Percentiles rank a stretch among this genome's conserved stretches.
phyloP scores from a whole-genome alignment of 2,113 vertebrate species.

The Menidia beryllina region DNA sequence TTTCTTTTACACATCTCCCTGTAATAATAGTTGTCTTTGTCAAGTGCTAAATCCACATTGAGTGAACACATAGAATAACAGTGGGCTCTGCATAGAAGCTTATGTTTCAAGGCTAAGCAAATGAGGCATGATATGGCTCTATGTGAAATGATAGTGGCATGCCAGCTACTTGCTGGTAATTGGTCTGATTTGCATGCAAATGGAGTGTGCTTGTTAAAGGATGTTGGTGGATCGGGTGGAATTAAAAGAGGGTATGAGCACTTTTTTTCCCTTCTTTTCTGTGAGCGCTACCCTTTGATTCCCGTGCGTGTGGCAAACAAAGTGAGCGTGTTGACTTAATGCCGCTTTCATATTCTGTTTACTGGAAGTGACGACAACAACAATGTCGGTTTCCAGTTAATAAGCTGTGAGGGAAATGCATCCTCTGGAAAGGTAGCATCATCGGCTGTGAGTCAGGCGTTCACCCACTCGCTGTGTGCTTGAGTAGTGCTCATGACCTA shows the following conservation, averaged over 20 bases:
- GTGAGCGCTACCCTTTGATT: conserved; percentile 15
- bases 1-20: conserved; percentile 33
- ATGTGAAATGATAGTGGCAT: conserved; percentile 64
- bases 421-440: conserved; percentile 11
- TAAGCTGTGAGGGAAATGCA: conserved; percentile 1
- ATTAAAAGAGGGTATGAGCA: conserved; percentile 35
- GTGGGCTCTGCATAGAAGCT: conserved; percentile 44
- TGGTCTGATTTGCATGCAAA: conserved; percentile 76
- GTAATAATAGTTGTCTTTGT: conserved; percentile 43
- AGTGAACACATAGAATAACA: conserved; percentile 48
- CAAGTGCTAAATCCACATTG: conserved; percentile 51
- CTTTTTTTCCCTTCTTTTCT: no score
- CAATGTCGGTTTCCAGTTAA: conserved; percentile 14
- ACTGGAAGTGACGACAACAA: conserved; percentile 4
- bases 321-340: conserved; percentile 10
- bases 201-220: conserved; percentile 64
- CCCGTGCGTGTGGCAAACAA: conserved; percentile 3
- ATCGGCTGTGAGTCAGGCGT: conserved; percentile 40
- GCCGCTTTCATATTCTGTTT: neutral
- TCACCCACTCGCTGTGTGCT: conserved; percentile 47
- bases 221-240: conserved; percentile 58
- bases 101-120: conserved; percentile 69
- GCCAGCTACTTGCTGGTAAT: conserved; percentile 68
- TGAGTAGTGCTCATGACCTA: conserved; percentile 61
- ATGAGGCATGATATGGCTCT: conserved; percentile 67